Base-by-base conservation (phyloP, 2,113 vertebrate species). In the Mustelus asterias region DNA sequence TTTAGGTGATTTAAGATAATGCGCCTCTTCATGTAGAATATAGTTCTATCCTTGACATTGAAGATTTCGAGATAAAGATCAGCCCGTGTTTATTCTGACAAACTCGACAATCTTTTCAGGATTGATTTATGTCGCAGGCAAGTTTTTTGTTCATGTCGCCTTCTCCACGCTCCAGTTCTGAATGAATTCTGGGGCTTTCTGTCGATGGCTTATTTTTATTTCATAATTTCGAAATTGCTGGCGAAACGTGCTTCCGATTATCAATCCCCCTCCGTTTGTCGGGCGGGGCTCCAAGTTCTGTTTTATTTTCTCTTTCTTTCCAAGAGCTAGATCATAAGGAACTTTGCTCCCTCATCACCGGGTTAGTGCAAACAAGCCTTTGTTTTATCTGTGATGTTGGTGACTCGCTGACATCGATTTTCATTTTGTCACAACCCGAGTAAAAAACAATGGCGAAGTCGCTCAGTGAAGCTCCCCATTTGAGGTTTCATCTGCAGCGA, bases 331-430 rank as follows among this genome's bases (percentile, higher is more conserved):
- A 72, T 72, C 69, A 95, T 26, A 76, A 95, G 26, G 60, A 76
- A 95, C 94, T 95, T 72, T 70, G 93, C 37, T 54, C 67, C 5
- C 7, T 72, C 37, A 18, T 54, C 37, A 95, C 41, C 13, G 67
- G 44, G 37, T 95, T 37, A 72, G 94, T 72, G 24, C 69, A 72
- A 95, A 72, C 67, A 72, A 48, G 67, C 69, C 65, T 44, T 94
- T 70, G 94, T 76, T 54, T 72, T 95, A 95, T 95, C 70, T 72
- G 93, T 70, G 93, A 24, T 95, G 24, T 95, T 95, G 44, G 67
- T 72, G 93, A 48, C 67, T 70, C 41, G 65, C 93, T 70, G 67
- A 72, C 65, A 95, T 72, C 94, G 94, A 95, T 72, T 95, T 95
- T 48, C 94, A 95, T 72, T 89, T 95, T 70, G 69, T 95, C 94